These are phyloP conservation scores for Plestiodon gilberti DNA, from an alignment of 2,113 vertebrate genomes.

Conservation along the genomic window DNA sequence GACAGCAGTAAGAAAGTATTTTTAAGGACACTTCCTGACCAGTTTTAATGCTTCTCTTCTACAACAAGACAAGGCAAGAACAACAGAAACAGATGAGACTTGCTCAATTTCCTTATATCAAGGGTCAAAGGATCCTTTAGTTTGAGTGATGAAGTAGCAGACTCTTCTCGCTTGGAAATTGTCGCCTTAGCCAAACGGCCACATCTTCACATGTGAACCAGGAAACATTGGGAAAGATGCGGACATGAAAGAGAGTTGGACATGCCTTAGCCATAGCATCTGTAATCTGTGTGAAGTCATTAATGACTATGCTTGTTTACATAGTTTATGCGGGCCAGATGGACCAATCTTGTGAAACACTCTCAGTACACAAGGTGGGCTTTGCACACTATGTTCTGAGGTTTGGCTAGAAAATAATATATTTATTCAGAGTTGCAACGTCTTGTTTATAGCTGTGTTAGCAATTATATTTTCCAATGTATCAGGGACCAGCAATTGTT, in stretches of 20 bases:
- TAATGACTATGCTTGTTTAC: conserved; percentile 24
- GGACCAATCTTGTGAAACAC: neutral
- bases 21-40: neutral
- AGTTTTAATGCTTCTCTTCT: too few species aligned
- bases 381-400: neutral
- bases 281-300: conserved; percentile 55
- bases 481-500: too few species aligned
- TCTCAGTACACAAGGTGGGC: neutral
- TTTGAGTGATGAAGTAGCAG: conserved; percentile 16
- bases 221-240: conserved; percentile 43
- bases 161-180: conserved; percentile 27
- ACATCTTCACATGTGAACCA: conserved; percentile 29
- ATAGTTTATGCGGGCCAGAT: neutral
- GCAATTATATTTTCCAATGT: too few species aligned
- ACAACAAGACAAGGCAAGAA: too few species aligned
- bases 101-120: conserved; percentile 18
- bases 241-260: conserved; percentile 58
- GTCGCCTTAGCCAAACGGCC: neutral
- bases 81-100: conserved; percentile 10
- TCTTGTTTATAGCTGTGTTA: neutral
- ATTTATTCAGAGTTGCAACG: neutral
- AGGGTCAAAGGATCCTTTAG: conserved; percentile 10
- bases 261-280: conserved; percentile 50
- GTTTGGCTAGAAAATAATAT: neutral
- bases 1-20: neutral